Evolutionary conservation across 2,888 invertebrate species (phyloP), one percentile per base, ranked within the genome.

Genomic region (Rugalucina vietnamica): DNA sequence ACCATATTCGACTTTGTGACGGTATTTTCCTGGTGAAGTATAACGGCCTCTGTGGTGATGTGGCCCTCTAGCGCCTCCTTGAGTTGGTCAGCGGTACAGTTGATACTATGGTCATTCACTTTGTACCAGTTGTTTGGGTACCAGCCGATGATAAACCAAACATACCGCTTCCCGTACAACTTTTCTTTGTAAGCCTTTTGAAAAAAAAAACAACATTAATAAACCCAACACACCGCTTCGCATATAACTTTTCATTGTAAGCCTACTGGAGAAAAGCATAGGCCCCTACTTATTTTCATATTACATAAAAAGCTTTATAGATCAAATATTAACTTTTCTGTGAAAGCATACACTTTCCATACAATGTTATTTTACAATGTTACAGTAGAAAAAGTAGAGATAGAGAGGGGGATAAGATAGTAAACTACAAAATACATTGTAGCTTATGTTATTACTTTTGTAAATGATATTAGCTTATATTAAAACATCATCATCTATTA

Each of bases 111-210:
- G 60, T 95, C 95, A 21, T 88, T 73, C 10, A 97, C 97, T 94
- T 98, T 97, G 95, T 98, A 99, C 99, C 99, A 99, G 94, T 99
- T 98, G 95, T 99, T 99, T 94, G 99, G 99, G 95, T 99, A 99
- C 95, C 95, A 95, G 96, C 99, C 99, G 92, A 99, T 99, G 95
- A 99, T 98, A 95, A 99, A 98, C 99, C 99, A 99, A 36, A 99
- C 99, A 95, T 99, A 98, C 57, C 98, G 97, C 91, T 98, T 97
- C 24, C 99, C 99, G 94, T 98, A 99, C 32, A 99, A 96, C 85
- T 97, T 97, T 93, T 98, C 98, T 93, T 98, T 98, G 96, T 98
- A 99, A 91, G 95, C 95, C 95, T 96, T 76, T n/a, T 98, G 95
- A 99, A 99, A 94, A 99, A 98, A 95, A 99, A 99, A 95, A 94